Conservation (phyloP, 2,888 invertebrate species). For the Platycheirus albimanus region DNA sequence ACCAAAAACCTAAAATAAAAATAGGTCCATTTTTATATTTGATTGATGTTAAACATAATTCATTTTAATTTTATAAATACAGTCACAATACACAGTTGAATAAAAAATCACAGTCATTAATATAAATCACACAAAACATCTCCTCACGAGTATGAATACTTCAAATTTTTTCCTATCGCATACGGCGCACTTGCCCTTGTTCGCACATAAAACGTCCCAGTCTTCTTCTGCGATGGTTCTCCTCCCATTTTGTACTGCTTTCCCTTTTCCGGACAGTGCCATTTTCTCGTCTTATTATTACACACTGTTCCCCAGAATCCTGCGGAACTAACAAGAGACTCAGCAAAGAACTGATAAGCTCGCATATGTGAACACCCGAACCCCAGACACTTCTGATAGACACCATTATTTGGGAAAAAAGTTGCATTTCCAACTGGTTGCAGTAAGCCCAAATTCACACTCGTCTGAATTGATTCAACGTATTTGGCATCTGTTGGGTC, state of each 20-base stretch:
- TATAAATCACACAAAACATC: too few species aligned
- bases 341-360: constrained; percentile 81
- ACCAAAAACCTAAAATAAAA: too few species aligned
- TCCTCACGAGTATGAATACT: constrained; percentile 2
- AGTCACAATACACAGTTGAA: too few species aligned
- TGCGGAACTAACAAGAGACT: constrained; percentile 78
- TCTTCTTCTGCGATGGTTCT: constrained; percentile 80
- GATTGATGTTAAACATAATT: too few species aligned
- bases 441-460: constrained; percentile 80
- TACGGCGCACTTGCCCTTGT: constrained; percentile 78
- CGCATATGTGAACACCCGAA: constrained; percentile 81
- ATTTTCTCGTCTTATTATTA: constrained; percentile 76
- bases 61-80: too few species aligned
- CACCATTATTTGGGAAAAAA: constrained; percentile 83
- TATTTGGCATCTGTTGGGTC: constrained; percentile 80
- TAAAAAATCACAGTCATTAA: too few species aligned
- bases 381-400: constrained; percentile 81
- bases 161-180: constrained; percentile 77
- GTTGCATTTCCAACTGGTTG: constrained; percentile 81
- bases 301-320: constrained; percentile 81
- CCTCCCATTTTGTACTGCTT: constrained; percentile 81
- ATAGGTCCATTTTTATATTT: too few species aligned
- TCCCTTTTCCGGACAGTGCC: constrained; percentile 78
- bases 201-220: constrained; percentile 80
- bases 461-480: constrained; percentile 83